Evolutionary conservation across 2,113 vertebrate species (phyloP), one percentile per base, ranked within the genome.

Genomic region (Semnornis frantzii): DNA sequence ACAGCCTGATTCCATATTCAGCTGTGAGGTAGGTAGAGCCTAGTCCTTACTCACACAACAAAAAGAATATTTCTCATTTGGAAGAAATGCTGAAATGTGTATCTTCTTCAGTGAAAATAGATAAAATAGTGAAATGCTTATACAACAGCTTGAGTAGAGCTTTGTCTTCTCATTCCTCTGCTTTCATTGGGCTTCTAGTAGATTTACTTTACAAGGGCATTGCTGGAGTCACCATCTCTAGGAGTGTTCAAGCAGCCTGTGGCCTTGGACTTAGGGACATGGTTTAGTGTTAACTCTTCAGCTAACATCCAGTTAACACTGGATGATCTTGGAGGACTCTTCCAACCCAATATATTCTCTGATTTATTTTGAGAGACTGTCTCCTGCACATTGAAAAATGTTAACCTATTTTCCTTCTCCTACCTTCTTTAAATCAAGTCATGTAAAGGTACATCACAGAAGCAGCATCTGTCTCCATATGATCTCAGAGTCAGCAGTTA

Each of bases 1-100:
- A 60, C 1, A 89, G 57, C 66, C 82, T 85, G 79, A 93, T 91
- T 93, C 87, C 73, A 11, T 91, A 91, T 91, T 88, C 91, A 94
- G 57, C 80, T 87, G 30, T 72, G 58, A 87, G 33, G n/a, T 58
- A 42, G 79, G 48, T 39, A 96, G 72, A 58, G 28, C 42, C 77
- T 72, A 85, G 85, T 85, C 85, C 50, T 80, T 68, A 57, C 34
- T 85, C 20, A 77, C 24, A 57, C 37, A 94, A 78, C 15, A 66
- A 62, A 92, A 81, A 75, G 14, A 58, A 8, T 44, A 68, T 65
- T 88, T 91, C 65, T 96, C 6, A 46, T 75, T 85, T 92, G 55
- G 48, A 91, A 72, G 48, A 92, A 89, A 76, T 46, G 23, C 28
- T 60, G 48, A 92, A 87, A n/a, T 70, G 1, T 55, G 4, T 71